Base-by-base conservation (phyloP, 2,888 invertebrate genomes). In the Fragum fragum region DNA sequence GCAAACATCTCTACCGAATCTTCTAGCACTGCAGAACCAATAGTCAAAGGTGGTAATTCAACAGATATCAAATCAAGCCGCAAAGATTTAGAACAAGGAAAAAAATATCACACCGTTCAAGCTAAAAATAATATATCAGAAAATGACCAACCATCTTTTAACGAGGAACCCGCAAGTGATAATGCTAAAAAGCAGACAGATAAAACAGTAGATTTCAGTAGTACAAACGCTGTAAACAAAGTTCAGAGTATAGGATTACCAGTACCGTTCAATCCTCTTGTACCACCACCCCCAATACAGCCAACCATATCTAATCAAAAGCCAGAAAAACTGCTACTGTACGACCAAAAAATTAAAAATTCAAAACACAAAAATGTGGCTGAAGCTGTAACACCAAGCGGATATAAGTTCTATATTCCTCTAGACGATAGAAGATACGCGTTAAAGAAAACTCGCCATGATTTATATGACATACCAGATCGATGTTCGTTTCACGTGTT, bases 351-450 rank as follows among this genome's bases (percentile, higher is more conserved):
- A 16, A 61, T 32, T n/a, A 29, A 16, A 32, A n/a, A 9, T 1
- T 9, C 26, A 26, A 61, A n/a, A n/a, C 18, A 32, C 23, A 39
- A 21, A 23, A 53, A 14, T 7, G 57, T 71, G 1, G 80, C 80
- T 18, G 66, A 72, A 5, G 80, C 76, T 1, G 61, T 72, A 26
- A 76, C 80, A 36, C 80, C 80, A 29, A 76, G 72, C 59, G 80
- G 80, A 3, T 47, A 76, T n/a, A 76, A 47, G 32, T 71, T 80
- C 18, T 80, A 39, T 28, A 76, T 80, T 28, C 80, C 80, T 11
- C 29, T 80, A 11, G 80, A 80, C 47, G 26, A 80, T 11, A 42
- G 23, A 6, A 61, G 53, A 52, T 80, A 80, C 26, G 76, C 68
- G 32, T 18, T 80, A 11, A 76, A 63, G 61, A 57, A 71, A 52